These are phyloP conservation scores for Cygnus buccinator DNA, from an alignment of 2,113 vertebrate genomes.

Conservation along the genomic window DNA sequence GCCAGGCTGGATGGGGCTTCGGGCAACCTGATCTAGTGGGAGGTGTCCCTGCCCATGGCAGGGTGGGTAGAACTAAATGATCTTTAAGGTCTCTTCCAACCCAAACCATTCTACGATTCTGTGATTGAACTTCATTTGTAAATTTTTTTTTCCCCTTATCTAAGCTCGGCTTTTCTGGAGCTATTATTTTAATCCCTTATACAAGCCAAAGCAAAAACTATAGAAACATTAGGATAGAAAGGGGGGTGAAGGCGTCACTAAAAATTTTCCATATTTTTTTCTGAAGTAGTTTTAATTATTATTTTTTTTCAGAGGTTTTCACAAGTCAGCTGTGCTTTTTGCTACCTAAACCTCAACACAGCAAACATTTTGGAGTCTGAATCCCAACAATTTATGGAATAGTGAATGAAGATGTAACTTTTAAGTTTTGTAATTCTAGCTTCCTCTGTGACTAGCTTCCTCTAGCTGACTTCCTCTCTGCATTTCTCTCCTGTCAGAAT, in stretches of 20 bases:
- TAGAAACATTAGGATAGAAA: neutral
- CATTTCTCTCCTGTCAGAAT: neutral
- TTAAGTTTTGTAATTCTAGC: neutral
- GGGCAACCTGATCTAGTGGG: too few relatives aligned
- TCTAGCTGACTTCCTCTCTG: neutral
- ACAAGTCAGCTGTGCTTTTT: neutral
- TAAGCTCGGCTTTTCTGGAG: neutral
- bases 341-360: neutral
- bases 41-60: too few relatives aligned
- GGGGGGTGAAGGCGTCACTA: neutral
- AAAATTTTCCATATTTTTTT: neutral
- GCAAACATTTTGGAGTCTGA: neutral
- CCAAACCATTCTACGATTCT: too few relatives aligned
- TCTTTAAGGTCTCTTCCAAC: too few relatives aligned
- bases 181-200: neutral
- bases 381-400: neutral
- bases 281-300: neutral
- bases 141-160: neutral
- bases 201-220: neutral
- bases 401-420: neutral
- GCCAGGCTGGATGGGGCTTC: too few relatives aligned
- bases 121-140: neutral
- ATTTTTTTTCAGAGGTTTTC: neutral
- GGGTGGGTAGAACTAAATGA: too few relatives aligned
- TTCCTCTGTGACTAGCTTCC: neutral